Base-by-base conservation (phyloP, 2,888 invertebrate genomes). In the Amiota communis region DNA sequence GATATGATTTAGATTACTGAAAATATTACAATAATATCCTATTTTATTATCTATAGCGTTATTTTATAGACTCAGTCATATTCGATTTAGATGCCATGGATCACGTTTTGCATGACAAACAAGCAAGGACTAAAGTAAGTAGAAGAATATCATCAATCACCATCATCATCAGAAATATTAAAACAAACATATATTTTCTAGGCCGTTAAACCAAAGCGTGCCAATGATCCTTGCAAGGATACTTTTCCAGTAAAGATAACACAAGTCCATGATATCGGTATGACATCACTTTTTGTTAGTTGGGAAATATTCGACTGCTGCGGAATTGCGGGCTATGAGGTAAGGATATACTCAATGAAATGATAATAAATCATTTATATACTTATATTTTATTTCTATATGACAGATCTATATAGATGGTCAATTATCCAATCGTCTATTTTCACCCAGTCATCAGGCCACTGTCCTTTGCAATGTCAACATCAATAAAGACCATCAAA, bases 321-420 rank as follows among this genome's bases (percentile, higher is more conserved):
- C 59, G 87, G 83, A 49, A 81, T 89, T 76, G 84, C 77, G 15
- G 89, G 89, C 10, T 89, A 88, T 72, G 89, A 89, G 86, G 89
- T 89, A 53, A 20, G 20, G 1, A 13, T 48, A 57, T 46, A 1
- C 13, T 20, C 11, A 36, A 8, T 23, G n/a, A n/a, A 13, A 23
- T 23, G 36, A 6, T 36, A 1, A 36, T 57, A 36, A 15, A n/a
- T n/a, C n/a, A 46, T n/a, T 12, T 48, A 36, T 65, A 36, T 15
- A 1, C 12, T 74, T 51, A 68, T 11, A 2, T 11, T 1, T 11
- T 8, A 12, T 46, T 8, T 8, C 6, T 48, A 12, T 57, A 12
- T 57, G 53, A 0, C 65, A 89, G 89, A 84, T 89, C 70, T 89
- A 85, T 75, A 84, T 89, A 61, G 89, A 89, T 77, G 89, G 87